Base-by-base conservation (phyloP, 2,113 vertebrate genomes). In the Gobius niger region DNA sequence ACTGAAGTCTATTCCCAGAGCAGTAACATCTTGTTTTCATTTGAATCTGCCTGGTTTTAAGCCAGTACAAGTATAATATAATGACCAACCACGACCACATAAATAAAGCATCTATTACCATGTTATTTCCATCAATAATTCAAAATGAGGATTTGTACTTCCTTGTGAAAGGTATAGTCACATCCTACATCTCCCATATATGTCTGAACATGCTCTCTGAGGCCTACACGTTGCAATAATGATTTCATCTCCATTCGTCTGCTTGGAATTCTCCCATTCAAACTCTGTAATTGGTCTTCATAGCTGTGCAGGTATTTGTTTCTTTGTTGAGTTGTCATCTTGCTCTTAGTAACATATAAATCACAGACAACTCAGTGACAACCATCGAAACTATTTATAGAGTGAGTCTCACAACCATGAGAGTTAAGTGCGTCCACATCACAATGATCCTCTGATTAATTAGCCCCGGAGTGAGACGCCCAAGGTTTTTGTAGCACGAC, bases 1-100 rank as follows among this genome's bases (percentile, higher is more conserved):
- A 81, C 76, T 73, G 73, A 70, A 77, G 65, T 51, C 19, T 15
- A 60, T 85, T 87, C 83, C 83, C 81, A 85, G 79, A 79, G 71
- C 81, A 68, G 44, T 62, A 63, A 84, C 84, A 88, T 87, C 86
- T 85, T 87, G 84, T 80, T 24, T 80, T 78, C 7, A 89, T 89
- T 88, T 85, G 0, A 16, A 46, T 46, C 24, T 16, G 62, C 75
- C 60, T 85, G 84, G 63, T 62, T 67, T 49, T 2, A 16, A 0
- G 78, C 82, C 86, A 84, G 44, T 75, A 62, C 42, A 59, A 69
- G 24, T 24, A 24, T 13, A 47, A 10, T 10, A 47, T 4, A 47
- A 47, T 15, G 13, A 49, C 12, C 47, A 14, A 49, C 13, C 47
- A 5, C 11, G 15, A 12, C 47, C 47, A 49, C 47, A 49, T 49